Percentiles rank a stretch among this genome's conserved stretches.
These are phyloP conservation scores for Hippopotamus amphibius DNA, from an alignment of 2,113 vertebrate species.

Conservation along the genomic window DNA sequence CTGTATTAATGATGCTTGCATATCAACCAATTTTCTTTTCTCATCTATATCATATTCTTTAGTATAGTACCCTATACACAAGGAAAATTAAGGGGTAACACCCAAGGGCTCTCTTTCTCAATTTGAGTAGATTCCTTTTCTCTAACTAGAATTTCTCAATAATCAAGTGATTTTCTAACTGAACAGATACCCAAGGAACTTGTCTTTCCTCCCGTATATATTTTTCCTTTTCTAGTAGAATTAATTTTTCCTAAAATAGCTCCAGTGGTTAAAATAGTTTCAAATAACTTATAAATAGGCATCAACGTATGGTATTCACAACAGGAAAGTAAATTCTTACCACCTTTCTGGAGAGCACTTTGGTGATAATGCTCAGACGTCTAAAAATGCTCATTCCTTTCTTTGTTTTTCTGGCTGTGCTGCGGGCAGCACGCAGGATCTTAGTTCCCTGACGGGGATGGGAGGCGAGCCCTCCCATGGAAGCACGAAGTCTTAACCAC, in stretches of 20 bases:
- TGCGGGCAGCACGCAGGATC: too few relatives aligned
- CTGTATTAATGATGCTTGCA: neutral
- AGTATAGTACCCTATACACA: neutral
- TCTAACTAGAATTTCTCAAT: neutral
- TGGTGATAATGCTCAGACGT: too few relatives aligned
- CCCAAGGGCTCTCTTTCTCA: neutral
- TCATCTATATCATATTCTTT: neutral
- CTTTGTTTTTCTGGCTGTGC: too few relatives aligned
- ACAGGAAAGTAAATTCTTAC: too few relatives aligned
- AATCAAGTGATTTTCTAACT: neutral
- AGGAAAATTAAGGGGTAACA: neutral
- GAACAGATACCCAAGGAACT: neutral
- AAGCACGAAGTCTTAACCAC: too few relatives aligned
- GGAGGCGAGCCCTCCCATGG: too few relatives aligned
- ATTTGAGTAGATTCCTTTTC: neutral
- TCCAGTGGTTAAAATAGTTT: too few relatives aligned
- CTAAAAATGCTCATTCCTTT: too few relatives aligned
- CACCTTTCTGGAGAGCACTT: too few relatives aligned
- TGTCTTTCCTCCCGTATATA: neutral
- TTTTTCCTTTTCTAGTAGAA: neutral
- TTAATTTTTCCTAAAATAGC: neutral
- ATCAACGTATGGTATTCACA: too few relatives aligned
- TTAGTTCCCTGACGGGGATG: too few relatives aligned
- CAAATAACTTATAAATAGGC: too few relatives aligned
- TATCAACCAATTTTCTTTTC: neutral